Conservation (phyloP, 2,888 invertebrate genomes). For the Oscheius sp. region DNA sequence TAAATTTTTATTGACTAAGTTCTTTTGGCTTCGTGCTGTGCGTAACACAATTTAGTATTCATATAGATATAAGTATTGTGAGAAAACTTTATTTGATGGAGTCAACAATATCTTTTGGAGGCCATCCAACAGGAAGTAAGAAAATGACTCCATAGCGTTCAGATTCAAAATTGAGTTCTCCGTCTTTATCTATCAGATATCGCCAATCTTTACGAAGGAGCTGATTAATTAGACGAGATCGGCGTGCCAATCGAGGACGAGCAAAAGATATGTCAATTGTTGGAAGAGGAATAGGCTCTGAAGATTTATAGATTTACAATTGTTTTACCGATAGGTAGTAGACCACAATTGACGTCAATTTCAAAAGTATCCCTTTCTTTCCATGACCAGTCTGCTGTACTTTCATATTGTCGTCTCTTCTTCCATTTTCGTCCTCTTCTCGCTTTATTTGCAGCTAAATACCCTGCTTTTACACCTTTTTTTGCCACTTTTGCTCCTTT, state of each 20-base stretch:
- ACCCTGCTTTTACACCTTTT: conserved; percentile 2
- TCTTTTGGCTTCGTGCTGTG: no score
- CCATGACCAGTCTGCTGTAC: conserved; percentile 10
- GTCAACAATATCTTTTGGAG: neutral
- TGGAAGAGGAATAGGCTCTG: neutral
- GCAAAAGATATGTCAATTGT: conserved; percentile 2
- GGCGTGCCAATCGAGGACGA: conserved; percentile 9
- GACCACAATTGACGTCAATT: neutral
- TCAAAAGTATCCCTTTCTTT: neutral
- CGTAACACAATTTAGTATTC: no score
- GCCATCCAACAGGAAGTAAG: conserved; percentile 12
- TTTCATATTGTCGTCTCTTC: neutral
- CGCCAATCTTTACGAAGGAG: conserved; percentile 20
- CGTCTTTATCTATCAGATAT: conserved; percentile 20
- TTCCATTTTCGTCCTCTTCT: neutral
- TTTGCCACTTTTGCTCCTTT: conserved; percentile 11
- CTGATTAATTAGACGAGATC: conserved; percentile 10
- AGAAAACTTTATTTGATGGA: neutral
- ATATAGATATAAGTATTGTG: neutral
- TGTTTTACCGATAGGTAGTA: neutral
- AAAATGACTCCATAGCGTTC: conserved; percentile 13
- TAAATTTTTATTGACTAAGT: no score
- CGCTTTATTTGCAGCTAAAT: neutral
- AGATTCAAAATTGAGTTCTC: neutral
- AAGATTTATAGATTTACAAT: neutral